Base-by-base conservation (phyloP, 1,140 invertebrate genomes). In the Oncopodura yosiiana region DNA sequence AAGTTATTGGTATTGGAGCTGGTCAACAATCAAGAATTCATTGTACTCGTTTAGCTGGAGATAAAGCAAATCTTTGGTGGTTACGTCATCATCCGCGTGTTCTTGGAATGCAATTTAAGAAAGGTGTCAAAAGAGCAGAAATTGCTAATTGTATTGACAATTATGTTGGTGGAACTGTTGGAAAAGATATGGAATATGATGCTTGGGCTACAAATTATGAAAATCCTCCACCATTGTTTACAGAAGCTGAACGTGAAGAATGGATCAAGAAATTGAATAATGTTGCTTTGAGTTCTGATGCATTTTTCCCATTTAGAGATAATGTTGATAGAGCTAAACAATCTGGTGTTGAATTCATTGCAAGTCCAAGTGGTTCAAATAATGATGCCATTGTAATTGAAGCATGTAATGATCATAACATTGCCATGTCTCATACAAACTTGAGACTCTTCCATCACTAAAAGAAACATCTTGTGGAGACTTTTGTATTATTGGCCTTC, bases 21-120 rank as follows among this genome's bases (percentile, higher is more conserved):
- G 94, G 94, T 0, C 94, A 98, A 68, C 94, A 99, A 70, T 94
- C 90, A 0, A 78, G 94, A 58, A 97, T 99, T 67, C 94, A 98
- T 71, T 98, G 94, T 70, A 97, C 94, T 0, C 78, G 94, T 63
- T 76, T 99, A 56, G 94, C 94, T 53, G 94, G 93, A 16, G 89
- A 94, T 67, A 98, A 99, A 73, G 90, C 91, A n/a, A 87, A 93
- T 49, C 62, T 37, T 48, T 80, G 82, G 82, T 98, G 94, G 94
- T 70, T 96, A 58, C 80, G 94, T 23, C 87, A 93, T 49, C 94
- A 98, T 71, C 90, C 93, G 16, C 80, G 79, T 63, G 89, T 97
- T 3, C 74, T 80, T 4, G 72, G 70, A 14, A 86, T 96, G 83
- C 82, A 84, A 62, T 97, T 97, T 72, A 91, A 86, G 67, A 81